These are phyloP conservation scores for Manduca sexta DNA, from an alignment of 1,140 invertebrate genomes.

Conservation along the genomic window DNA sequence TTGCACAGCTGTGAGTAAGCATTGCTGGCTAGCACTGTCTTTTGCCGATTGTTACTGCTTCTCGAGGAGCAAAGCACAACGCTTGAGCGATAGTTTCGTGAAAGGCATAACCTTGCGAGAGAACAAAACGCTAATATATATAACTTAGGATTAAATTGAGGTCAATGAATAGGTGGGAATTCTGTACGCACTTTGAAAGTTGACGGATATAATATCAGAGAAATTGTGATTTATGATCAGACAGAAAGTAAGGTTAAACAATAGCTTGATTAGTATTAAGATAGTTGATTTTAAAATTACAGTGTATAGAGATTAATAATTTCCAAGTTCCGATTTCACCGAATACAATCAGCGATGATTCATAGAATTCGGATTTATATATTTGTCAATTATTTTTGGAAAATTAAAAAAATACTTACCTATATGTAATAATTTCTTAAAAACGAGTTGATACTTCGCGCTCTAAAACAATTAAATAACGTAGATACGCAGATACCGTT, in stretches of 20 bases:
- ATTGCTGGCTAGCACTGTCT: constrained; percentile 14
- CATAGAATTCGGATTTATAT: too few species aligned
- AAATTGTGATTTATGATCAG: constrained; percentile 18
- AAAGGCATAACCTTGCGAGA: constrained; percentile 38
- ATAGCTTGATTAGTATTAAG: background rate
- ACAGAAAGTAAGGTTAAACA: background rate
- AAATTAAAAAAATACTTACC: too few species aligned
- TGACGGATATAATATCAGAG: constrained; percentile 10
- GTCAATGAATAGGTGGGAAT: constrained; percentile 20
- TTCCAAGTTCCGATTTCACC: too few species aligned
- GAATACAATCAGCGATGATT: too few species aligned
- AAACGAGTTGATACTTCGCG: too few species aligned
- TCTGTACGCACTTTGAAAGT: constrained; percentile 19
- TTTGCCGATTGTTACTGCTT: constrained; percentile 11
- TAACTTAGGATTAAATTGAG: constrained; percentile 19
- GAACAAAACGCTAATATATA: constrained; percentile 27
- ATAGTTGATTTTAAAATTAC: too few species aligned
- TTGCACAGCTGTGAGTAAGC: constrained; percentile 9
- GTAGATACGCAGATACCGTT: too few species aligned
- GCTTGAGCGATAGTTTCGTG: constrained; percentile 17
- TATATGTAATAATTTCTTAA: too few species aligned
- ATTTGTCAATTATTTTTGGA: too few species aligned
- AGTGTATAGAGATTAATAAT: too few species aligned
- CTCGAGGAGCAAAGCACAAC: constrained; percentile 8
- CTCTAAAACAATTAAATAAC: too few species aligned